Conservation (phyloP, 2,797 vertebrate genomes). For the Neostethus bicornis region DNA sequence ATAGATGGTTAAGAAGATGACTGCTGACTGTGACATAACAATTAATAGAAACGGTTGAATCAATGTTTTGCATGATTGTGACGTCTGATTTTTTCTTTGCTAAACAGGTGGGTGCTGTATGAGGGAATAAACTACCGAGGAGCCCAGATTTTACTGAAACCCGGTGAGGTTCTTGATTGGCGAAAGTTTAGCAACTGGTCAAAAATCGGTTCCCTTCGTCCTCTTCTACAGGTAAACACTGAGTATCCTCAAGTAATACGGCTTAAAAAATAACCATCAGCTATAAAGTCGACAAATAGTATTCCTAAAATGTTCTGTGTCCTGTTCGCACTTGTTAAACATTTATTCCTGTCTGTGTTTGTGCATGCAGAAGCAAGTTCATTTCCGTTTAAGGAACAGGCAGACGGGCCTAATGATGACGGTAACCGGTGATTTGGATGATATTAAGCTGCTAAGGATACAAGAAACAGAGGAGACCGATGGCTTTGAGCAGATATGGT, state of each 20-base stretch:
- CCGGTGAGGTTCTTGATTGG: conserved; percentile 85
- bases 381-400: conserved; percentile 88
- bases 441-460: conserved; percentile 88
- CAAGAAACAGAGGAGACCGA: conserved; percentile 83
- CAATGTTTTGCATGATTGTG: too few relatives aligned
- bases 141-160: conserved; percentile 86
- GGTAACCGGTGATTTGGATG: conserved; percentile 85
- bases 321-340: background rate
- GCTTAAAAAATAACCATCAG: background rate
- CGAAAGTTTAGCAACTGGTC: conserved; percentile 78
- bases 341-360: conserved; percentile 5
- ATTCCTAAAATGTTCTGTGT: background rate
- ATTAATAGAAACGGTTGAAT: too few relatives aligned
- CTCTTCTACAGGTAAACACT: conserved; percentile 85
- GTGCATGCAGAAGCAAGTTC: conserved; percentile 82
- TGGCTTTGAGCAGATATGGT: conserved; percentile 90
- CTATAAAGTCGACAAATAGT: background rate
- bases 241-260: too few relatives aligned
- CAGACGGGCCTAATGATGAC: conserved; percentile 86
- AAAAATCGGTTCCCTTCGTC: conserved; percentile 90
- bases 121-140: conserved; percentile 89
- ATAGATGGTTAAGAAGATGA: too few relatives aligned
- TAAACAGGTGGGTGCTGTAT: conserved; percentile 88
- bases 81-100: conserved; percentile 1
- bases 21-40: too few relatives aligned